Base-by-base conservation (phyloP, 2,113 vertebrate genomes). In the Thalassoma bifasciatum region DNA sequence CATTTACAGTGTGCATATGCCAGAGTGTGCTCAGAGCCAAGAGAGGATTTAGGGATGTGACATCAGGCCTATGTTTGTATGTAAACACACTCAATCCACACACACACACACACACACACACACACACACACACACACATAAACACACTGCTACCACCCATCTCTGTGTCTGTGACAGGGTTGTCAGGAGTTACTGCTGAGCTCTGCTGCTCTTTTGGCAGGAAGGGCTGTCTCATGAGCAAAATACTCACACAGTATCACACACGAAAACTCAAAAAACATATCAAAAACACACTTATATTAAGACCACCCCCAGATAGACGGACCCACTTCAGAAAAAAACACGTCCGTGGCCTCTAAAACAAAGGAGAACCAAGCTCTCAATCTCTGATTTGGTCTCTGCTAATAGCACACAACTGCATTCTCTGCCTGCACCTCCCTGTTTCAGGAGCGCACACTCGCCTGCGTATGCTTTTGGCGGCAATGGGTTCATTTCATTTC, bases 401-500 rank as follows among this genome's bases (percentile, higher is more conserved):
- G 24, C 56, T 37, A 8, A 44, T 23, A 21, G 40, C 26, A 40
- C 57, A 21, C 53, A 66, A 40, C 24, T 57, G 62, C 51, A 7
- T 56, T 66, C 61, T 50, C 51, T 16, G 10, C 22, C 50, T 2
- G 10, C 19, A 77, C 61, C 44, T 62, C 58, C 37, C 22, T 10
- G 44, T 42, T 67, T 34, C n/a, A 17, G 40, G 30, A 3, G 30
- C 30, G 30, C 30, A 30, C 30, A 30, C 30, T 30, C 30, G 30
- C 17, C 9, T 80, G 59, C 42, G 46, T 67, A 77, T 81, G 78
- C 71, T 72, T 79, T 71, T 1, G 67, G 83, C 72, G 80, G 72
- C 86, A 86, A 49, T 4, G 77, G 74, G 82, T 87, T 91, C 79
- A 83, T 87, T 85, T 75, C 66, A 71, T 77, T 83, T 49, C 74